These are phyloP conservation scores for Beroe forskalii DNA, from an alignment of 37 sponge, comb jelly and placozoan genomes.

Conservation along the genomic window DNA sequence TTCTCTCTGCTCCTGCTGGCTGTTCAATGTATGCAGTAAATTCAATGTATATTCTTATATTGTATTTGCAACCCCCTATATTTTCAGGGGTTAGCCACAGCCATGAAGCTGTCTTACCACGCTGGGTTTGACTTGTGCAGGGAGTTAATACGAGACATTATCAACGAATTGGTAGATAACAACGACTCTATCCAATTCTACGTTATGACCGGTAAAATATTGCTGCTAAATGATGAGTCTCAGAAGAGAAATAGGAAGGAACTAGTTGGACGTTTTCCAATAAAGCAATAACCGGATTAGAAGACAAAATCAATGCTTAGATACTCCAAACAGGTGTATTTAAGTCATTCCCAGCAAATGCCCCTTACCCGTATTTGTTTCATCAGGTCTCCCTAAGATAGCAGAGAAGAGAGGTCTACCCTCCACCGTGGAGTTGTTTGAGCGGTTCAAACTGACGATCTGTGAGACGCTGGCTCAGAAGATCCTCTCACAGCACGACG, in stretches of 20 bases:
- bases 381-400: neutral
- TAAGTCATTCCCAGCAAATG: too few species aligned
- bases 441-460: slow-evolving; percentile 10
- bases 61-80: too few species aligned
- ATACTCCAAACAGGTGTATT: too few species aligned
- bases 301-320: too few species aligned
- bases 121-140: neutral
- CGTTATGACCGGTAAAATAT: neutral
- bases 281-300: too few species aligned
- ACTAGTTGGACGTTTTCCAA: too few species aligned
- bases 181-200: neutral
- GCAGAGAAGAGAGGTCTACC: neutral
- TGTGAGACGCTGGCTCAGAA: slow-evolving; percentile 5
- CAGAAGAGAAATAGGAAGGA: too few species aligned
- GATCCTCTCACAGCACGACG: slow-evolving; percentile 26
- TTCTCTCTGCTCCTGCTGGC: too few species aligned
- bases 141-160: neutral
- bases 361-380: too few species aligned
- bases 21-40: too few species aligned
- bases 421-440: slow-evolving; percentile 46
- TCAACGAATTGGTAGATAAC: neutral
- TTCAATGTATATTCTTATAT: too few species aligned
- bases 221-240: too few species aligned
- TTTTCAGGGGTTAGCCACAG: neutral
- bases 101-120: neutral